Base-by-base conservation (phyloP, 2,888 invertebrate genomes). In the Hirtodrosophila alboralis region DNA sequence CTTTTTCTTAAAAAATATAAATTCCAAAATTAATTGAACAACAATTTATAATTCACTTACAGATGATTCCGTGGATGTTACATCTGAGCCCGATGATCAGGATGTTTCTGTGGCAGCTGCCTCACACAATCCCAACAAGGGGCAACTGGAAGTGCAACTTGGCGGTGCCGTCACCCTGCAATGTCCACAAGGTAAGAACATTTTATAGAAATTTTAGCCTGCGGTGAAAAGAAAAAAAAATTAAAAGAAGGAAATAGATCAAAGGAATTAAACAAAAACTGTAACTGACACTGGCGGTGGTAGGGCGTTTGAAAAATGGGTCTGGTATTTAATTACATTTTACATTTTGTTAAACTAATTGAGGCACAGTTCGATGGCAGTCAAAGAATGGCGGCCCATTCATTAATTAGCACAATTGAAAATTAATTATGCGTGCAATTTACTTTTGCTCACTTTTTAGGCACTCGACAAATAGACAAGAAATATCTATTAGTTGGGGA, bases 111-210 rank as follows among this genome's bases (percentile, higher is more conserved):
- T 92, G 14, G 92, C 93, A 30, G 90, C 91, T 47, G 91, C 91
- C 45, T 90, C 91, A 4, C 91, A 91, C 44, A 91, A 90, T 76
- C 90, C 91, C 8, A 90, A 90, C 51, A 91, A 91, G 53, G 93
- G 95, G 75, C 94, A 94, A 81, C 93, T 95, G 59, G 96, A 97
- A 84, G 96, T 96, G 33, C 95, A 95, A 49, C 92, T 97, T 14
- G 97, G 97, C 4, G 96, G 96, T 5, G 96, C 95, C 41, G 96
- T 96, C 30, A 96, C 96, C 69, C 91, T 97, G 34, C 95, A 96
- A 84, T 97, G 97, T 89, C 95, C 95, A 49, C 94, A 95, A 91
- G 95, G 95, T 93, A 90, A 86, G 73, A 7, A 8, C 18, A 44
- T 26, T 16, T 13, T 3, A 8, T 16, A 12, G 7, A 33, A 48